Conservation (phyloP, 2,797 vertebrate species). For the Microctenopoma stevenorrisi region DNA sequence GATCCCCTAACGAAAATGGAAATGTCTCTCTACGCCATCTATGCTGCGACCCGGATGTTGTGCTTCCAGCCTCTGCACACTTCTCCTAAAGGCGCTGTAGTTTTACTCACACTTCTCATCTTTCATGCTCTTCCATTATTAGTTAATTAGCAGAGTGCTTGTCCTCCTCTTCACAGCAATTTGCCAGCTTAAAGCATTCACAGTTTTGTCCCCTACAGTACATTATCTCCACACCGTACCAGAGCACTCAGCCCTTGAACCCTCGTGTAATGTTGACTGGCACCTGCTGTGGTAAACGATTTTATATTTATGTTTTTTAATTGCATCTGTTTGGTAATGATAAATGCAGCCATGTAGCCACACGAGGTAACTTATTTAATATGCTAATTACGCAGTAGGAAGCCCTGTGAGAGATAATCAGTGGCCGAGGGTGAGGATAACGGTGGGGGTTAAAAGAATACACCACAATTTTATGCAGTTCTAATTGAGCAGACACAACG, state of each 20-base stretch:
- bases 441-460: slow-evolving; percentile 49
- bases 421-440: slow-evolving; percentile 36
- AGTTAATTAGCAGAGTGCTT: slow-evolving; percentile 74
- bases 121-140: slow-evolving; percentile 60
- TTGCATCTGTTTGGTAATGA: slow-evolving; percentile 73
- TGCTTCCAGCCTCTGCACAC: slow-evolving; percentile 19
- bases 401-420: slow-evolving; percentile 52
- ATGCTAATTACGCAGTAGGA: slow-evolving; percentile 76
- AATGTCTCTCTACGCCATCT: slow-evolving; percentile 5
- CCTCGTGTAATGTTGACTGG: slow-evolving; percentile 54
- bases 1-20: slow-evolving; percentile 1
- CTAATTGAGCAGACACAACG: slow-evolving; percentile 61
- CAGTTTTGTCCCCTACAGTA: slow-evolving; percentile 50
- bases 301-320: slow-evolving; percentile 75
- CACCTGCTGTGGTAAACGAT: slow-evolving; percentile 54
- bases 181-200: slow-evolving; percentile 64
- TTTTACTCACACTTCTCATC: slow-evolving; percentile 50
- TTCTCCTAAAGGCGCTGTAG: slow-evolving; percentile 35
- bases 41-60: slow-evolving; percentile 3
- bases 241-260: slow-evolving; percentile 48
- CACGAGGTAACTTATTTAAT: slow-evolving; percentile 74
- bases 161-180: slow-evolving; percentile 71
- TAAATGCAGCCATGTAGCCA: slow-evolving; percentile 68
- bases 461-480: slow-evolving; percentile 35
- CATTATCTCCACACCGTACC: slow-evolving; percentile 41